Evolutionary conservation across 1,140 invertebrate species (phyloP), one percentile per base, ranked within the genome.

Genomic region (Chironomus tepperi): DNA sequence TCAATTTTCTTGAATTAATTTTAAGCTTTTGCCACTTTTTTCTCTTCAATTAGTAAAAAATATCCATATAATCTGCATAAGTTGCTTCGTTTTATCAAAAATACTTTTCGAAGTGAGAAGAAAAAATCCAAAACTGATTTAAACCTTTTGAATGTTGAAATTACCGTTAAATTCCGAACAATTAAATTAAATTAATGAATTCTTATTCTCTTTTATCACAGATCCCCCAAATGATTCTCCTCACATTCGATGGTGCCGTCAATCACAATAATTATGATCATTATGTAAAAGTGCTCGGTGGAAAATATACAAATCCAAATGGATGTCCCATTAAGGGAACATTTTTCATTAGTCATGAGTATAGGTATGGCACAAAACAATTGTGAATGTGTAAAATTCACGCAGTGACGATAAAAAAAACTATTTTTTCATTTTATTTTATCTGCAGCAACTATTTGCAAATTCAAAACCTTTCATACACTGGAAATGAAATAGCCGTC

Each of bases 271-370:
- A 97, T 81, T 94, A 89, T 81, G 91, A 95, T 77, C 89, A 93
- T 77, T 97, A 97, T 83, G 89, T 89, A 80, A 91, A 91, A 83
- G 90, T 96, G 67, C 94, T 96, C 79, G 87, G 88, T 76, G 88
- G 88, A 74, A 90, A 91, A 78, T 84, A 91, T 76, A 86, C 89
- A 78, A 97, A 96, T 85, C 93, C 94, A 1, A 97, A 97, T 79
- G 92, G 92, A 9, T 98, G 96, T 81, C 88, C 90, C 0, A 91
- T 98, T 65, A 90, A 89, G 75, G 95, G 93, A 76, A 98, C 96
- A 3, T 97, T 98, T 84, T 98, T 98, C 83, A 87, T 97, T 76
- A 93, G 95, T 7, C 95, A 98, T 81, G 94, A 97, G 81, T 97
- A 95, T 84, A 87, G 86, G 86, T 87, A 83, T 84, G 80, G 42